Evolutionary conservation across 2,113 vertebrate species (phyloP), one percentile per base, ranked within the genome.

Genomic region (Paratilapia polleni): DNA sequence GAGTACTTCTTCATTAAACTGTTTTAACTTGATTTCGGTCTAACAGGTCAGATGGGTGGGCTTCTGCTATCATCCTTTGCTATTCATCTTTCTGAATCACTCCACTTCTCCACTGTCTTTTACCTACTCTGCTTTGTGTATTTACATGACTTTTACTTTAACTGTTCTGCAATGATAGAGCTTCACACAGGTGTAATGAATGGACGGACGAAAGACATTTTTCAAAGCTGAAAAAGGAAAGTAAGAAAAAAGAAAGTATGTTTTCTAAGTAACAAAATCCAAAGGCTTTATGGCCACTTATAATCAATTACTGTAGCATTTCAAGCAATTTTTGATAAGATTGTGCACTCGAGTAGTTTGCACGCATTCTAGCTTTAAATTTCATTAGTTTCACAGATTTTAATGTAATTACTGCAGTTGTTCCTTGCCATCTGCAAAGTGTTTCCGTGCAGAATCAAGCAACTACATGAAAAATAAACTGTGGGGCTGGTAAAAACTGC

Each of bases 21-120:
- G 56, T 59, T 80, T 84, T 64, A 82, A 59, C 56, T 75, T 82
- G 66, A 70, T 88, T 83, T 83, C 31, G 77, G 80, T 75, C 87
- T 80, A 73, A 85, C 76, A 90, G 68, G 75, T 38, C 82, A 68
- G 76, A 64, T 6, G 41, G 2, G n/a, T 61, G 57, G 6, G 28
- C 22, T 63, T 78, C 82, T 87, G 68, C 87, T 75, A 81, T 84
- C 77, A 77, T 78, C 75, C 77, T 85, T 60, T 80, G 31, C 60
- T 36, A 56, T 73, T 87, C 58, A 89, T 86, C 82, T 80, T 58
- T 86, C 64, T 82, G 52, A 70, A 58, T 77, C 77, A 57, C 57
- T 49, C 36, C 9, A 24, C 11, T 58, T 26, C 47, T 78, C 20
- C 20, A n/a, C 41, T 26, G 36, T 79, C 63, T 49, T 26, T 62